phyloP scores from a whole-genome alignment of 2,113 vertebrate genomes.

The Chinchilla lanigera region DNA sequence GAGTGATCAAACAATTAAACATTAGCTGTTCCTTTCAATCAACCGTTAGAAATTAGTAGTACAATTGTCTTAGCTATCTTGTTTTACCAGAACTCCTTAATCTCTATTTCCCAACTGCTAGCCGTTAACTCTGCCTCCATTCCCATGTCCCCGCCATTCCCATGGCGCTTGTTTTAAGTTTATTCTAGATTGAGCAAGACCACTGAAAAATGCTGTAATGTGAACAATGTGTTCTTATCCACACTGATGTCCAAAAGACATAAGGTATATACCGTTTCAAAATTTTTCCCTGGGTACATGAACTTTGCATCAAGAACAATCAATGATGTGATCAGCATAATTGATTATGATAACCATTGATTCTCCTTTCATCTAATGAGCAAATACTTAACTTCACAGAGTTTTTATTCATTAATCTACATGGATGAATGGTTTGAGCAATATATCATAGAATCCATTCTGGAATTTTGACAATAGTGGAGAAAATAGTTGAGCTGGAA shows the following conservation, averaged over 20 bases:
- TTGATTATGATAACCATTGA: neutral
- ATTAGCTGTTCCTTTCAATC: too few species aligned
- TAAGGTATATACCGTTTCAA: neutral
- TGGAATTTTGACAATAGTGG: slow-evolving; percentile 42
- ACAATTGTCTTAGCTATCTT: too few species aligned
- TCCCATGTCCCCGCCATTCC: neutral
- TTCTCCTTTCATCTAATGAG: neutral
- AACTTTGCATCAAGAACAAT: neutral
- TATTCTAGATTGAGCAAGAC: slow-evolving; percentile 11
- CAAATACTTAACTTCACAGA: slow-evolving; percentile 5
- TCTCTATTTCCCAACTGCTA: slow-evolving; percentile 27
- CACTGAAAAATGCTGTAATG: neutral
- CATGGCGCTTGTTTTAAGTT: neutral
- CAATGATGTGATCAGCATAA: neutral
- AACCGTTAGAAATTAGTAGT: too few species aligned
- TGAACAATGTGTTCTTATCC: neutral
- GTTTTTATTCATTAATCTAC: slow-evolving; percentile 35
- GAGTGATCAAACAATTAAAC: too few species aligned
- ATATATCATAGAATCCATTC: neutral
- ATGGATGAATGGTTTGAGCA: neutral
- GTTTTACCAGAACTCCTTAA: neutral
- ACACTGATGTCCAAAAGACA: neutral
- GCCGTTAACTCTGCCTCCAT: neutral
- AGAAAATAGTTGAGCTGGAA: neutral
- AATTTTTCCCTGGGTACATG: neutral